A percentile compares a stretch with the other conserved stretches of the same genome.
phyloP scores from a whole-genome alignment of 2,888 invertebrate species.

The Parnassius smintheus region DNA sequence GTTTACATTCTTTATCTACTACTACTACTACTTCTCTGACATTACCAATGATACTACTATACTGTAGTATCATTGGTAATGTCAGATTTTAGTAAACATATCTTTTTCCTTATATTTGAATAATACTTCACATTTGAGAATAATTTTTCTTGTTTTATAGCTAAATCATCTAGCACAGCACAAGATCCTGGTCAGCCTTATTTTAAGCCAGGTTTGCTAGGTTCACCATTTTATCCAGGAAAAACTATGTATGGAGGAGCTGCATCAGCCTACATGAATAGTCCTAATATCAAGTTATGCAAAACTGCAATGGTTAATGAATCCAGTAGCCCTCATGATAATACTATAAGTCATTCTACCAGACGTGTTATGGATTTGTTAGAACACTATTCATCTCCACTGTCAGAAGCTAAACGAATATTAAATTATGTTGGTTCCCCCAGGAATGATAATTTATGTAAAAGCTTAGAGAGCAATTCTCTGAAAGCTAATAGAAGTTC shows the following conservation, averaged over 20 bases:
- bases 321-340: conserved; percentile 40
- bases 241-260: conserved; percentile 89
- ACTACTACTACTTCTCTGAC: no score
- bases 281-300: conserved; percentile 53
- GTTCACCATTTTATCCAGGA: conserved; percentile 89
- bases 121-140: neutral
- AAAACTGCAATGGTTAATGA: conserved; percentile 48
- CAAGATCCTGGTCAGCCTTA: conserved; percentile 56
- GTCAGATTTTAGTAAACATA: no score
- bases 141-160: neutral
- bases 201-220: conserved; percentile 54
- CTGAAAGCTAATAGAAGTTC: conserved; percentile 5
- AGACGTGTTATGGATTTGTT: conserved; percentile 89
- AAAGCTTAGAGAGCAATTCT: conserved; percentile 22
- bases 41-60: no score
- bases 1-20: no score
- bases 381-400: conserved; percentile 90
- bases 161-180: conserved; percentile 56
- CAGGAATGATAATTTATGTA: conserved; percentile 33
- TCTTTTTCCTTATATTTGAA: no score
- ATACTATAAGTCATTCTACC: conserved; percentile 85
- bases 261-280: conserved; percentile 77
- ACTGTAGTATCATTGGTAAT: no score
- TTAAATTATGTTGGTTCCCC: conserved; percentile 61
- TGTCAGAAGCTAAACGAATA: conserved; percentile 89